Evolutionary conservation across 2,797 vertebrate genomes (phyloP), one percentile per base, ranked within the genome.

Genomic region (Falco berigora): DNA sequence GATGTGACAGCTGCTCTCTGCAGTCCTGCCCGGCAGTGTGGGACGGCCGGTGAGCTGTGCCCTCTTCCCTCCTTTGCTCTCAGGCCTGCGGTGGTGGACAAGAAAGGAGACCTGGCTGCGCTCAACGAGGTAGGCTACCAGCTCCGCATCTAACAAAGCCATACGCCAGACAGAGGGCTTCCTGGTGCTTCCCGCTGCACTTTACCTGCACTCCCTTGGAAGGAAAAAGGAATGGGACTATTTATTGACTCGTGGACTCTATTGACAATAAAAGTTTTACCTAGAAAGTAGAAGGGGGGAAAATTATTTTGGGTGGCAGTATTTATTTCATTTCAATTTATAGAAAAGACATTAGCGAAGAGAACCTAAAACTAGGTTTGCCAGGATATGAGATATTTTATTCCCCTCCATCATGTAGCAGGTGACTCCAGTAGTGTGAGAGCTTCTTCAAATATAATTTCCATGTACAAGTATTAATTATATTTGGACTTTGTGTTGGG

Each of bases 51-150:
- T 92, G 62, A 96, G 80, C 79, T 80, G 72, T 1, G 3, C 56
- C 52, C 75, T 88, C 58, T 89, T 84, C 75, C 16, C 75, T 72
- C 72, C 82, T 93, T 61, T 96, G 25, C 36, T 66, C 4, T 2
- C 93, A 99, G 99, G 97, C 99, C 99, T 13, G 99, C 98, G 2
- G 95, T 97, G 25, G 97, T 98, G 90, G 99, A 99, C 86, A 98
- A 98, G 97, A 99, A 98, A 79, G 98, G 97, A 68, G 99, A 99
- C 75, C 98, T 99, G 97, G 98, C 99, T 90, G 98, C 98, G 0
- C 98, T 99, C 94, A 99, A 93, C 7, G 99, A 99, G 73, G 99
- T 98, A 9, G 98, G 99, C 88, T 99, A 99, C 97, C 99, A 99
- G 97, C 99, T 99, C 94, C 98, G 99, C 78, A 99, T 99, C 97